A percentile compares a stretch with the other conserved stretches of the same genome.
phyloP scores from a whole-genome alignment of 2,888 invertebrate species.

The Pheosia gnoma region DNA sequence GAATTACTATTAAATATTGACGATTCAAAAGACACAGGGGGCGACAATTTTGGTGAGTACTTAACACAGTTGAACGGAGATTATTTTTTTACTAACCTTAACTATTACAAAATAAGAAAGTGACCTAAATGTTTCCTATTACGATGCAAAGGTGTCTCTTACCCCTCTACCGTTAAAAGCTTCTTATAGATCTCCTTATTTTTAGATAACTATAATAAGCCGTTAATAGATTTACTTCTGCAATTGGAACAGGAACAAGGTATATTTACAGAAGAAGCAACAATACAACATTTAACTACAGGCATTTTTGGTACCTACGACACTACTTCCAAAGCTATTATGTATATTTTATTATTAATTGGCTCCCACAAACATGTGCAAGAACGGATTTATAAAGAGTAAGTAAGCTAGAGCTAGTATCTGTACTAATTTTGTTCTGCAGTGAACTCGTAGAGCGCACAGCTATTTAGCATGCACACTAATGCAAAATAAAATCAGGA shows the following conservation, averaged over 20 bases:
- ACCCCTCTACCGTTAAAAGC: too few relatives aligned
- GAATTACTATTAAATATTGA: neutral
- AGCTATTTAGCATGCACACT: too few relatives aligned
- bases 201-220: slow-evolving; percentile 14
- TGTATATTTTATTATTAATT: slow-evolving; percentile 9
- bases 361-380: slow-evolving; percentile 17
- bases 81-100: too few relatives aligned
- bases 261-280: slow-evolving; percentile 16
- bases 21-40: neutral
- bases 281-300: slow-evolving; percentile 20
- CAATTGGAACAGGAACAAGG: slow-evolving; percentile 6
- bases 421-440: neutral
- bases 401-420: slow-evolving; percentile 4
- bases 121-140: too few relatives aligned
- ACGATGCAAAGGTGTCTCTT: too few relatives aligned
- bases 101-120: too few relatives aligned
- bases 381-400: slow-evolving; percentile 22
- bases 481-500: too few relatives aligned
- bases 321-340: slow-evolving; percentile 11
- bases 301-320: slow-evolving; percentile 17
- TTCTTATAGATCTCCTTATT: neutral
- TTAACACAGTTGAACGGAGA: too few relatives aligned
- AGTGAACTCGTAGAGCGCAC: neutral
- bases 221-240: slow-evolving; percentile 19
- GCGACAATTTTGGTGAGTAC: neutral